phyloP scores from a whole-genome alignment of 2,113 vertebrate species.

The Morone saxatilis region DNA sequence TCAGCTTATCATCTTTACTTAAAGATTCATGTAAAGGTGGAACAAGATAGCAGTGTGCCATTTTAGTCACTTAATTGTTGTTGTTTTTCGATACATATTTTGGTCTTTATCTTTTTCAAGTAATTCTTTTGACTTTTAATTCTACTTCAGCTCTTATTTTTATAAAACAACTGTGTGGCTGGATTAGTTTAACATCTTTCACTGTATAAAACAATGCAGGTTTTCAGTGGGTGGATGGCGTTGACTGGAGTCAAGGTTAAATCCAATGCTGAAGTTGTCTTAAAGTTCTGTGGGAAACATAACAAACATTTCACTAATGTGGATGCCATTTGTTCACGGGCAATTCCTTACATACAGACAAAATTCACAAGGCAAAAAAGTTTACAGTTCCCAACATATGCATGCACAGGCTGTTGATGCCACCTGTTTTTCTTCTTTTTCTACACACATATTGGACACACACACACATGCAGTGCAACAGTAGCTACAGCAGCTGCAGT shows the following conservation, averaged over 20 bases:
- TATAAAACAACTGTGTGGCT: neutral
- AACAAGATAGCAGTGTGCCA: no score
- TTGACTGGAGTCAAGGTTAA: neutral
- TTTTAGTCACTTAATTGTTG: neutral
- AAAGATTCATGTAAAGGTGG: neutral
- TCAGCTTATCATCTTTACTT: neutral
- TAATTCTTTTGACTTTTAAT: neutral
- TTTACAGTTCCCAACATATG: constrained; percentile 47
- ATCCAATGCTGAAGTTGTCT: neutral
- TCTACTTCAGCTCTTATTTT: neutral
- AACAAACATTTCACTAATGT: constrained; percentile 54
- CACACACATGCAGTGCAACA: constrained; percentile 53
- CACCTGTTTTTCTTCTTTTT: constrained; percentile 58
- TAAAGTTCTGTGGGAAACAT: constrained; percentile 63
- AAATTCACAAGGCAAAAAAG: constrained; percentile 26
- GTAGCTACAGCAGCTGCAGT: constrained; percentile 74
- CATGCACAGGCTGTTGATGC: constrained; percentile 22
- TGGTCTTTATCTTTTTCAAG: neutral
- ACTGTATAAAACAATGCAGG: neutral
- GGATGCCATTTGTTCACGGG: constrained; percentile 41
- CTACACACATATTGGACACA: constrained; percentile 6
- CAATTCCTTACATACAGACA: neutral
- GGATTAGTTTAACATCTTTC: neutral
- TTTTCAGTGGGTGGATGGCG: neutral
- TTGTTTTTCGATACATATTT: neutral